Evolutionary conservation across 2,888 invertebrate species (phyloP), one percentile per base, ranked within the genome.

Genomic region (Gymnosoma rotundatum): DNA sequence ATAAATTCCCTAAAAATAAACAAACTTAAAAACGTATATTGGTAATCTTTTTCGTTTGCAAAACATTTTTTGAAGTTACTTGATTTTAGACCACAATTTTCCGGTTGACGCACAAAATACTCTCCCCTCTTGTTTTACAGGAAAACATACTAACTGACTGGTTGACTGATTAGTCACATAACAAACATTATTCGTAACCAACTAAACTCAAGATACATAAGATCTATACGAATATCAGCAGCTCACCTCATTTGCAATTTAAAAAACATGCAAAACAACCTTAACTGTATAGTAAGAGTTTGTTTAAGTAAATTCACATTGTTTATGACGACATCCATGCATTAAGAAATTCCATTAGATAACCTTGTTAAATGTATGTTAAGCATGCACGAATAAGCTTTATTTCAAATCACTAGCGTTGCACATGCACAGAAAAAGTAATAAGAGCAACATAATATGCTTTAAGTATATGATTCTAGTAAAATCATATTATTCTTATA

Each of bases 11-110:
- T n/a, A 5, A 20, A 50, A 67, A 58, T 52, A 67, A 67, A 80
- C 42, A 69, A 79, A 67, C 20, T 67, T 20, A 58, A 64, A 79
- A 78, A 52, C 58, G 32, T 66, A 74, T 72, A 56, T 67, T 74
- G 54, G 42, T 64, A 60, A 54, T 58, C 56, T 64, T 75, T 80
- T 75, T 75, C 63, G 56, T 73, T 63, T 56, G 76, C 73, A 73
- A 80, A 60, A 79, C 21, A 61, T 32, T 60, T 58, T 75, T 75
- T 25, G 50, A 63, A 50, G 75, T 70, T 83, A 69, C 74, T 76
- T 66, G 48, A 38, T 73, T 85, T 76, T 67, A 67, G 72, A 84
- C 85, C 86, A 83, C 87, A 86, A 86, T 85, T 87, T 86, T 87
- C 85, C 87, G 83, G 86, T 86, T 83, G 79, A 86, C 81, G 86